Evolutionary conservation across 2,113 vertebrate genomes (phyloP).

Genomic region (Propithecus coquereli): DNA sequence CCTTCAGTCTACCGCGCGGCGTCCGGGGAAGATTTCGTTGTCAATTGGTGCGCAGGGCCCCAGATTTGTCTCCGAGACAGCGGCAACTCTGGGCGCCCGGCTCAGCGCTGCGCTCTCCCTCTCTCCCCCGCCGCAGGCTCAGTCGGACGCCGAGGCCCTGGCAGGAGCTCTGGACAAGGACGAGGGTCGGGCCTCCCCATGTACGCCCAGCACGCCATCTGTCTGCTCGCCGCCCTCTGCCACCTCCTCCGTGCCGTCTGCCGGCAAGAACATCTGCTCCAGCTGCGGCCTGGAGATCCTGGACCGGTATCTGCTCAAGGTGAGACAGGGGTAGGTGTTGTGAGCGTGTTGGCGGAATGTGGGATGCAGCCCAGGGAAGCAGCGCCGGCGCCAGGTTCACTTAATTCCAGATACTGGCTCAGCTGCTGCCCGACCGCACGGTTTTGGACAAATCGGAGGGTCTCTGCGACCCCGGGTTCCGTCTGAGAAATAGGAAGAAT

Average conservation of each 20-base stretch:
- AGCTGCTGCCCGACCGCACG: background rate
- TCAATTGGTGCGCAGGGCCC: background rate
- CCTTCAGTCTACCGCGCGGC: background rate
- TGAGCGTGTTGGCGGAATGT: background rate
- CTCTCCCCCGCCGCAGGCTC: slow-evolving; percentile 84
- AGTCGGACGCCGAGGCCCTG: slow-evolving; percentile 93
- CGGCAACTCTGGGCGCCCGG: background rate
- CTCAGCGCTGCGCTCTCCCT: background rate
- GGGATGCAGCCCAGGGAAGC: background rate
- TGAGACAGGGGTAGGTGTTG: slow-evolving; percentile 64
- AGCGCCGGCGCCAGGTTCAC: background rate
- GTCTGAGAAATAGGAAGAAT: background rate
- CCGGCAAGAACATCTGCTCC: slow-evolving; percentile 95
- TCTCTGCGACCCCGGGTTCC: background rate
- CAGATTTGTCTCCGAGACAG: background rate
- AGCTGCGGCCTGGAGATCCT: slow-evolving; percentile 97
- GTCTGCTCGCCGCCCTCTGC: slow-evolving; percentile 92
- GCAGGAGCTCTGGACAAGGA: slow-evolving; percentile 92
- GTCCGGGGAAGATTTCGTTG: slow-evolving; percentile 63
- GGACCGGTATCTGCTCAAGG: slow-evolving; percentile 97
- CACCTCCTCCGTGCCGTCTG: slow-evolving; percentile 89
- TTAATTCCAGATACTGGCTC: background rate
- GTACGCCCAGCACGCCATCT: slow-evolving; percentile 94
- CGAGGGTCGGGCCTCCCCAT: slow-evolving; percentile 92
- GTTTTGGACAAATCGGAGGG: background rate